These are phyloP conservation scores for Drosophila leonis DNA, from an alignment of 2,888 invertebrate species.

Conservation along the genomic window DNA sequence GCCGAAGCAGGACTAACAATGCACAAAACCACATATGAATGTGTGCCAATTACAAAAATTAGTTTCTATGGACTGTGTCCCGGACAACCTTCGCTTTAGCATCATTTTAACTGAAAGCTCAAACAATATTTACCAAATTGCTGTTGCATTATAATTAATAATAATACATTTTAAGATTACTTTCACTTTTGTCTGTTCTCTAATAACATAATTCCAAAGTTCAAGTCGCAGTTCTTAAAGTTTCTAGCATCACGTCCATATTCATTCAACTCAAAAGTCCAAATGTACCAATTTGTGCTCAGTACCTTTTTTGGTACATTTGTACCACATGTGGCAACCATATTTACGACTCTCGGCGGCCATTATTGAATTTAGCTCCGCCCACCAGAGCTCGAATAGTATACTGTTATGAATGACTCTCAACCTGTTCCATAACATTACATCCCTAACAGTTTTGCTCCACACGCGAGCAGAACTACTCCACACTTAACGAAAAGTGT, in stretches of 20 bases:
- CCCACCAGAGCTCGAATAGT: slow-evolving; percentile 24
- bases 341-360: slow-evolving; percentile 46
- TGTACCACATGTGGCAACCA: not conserved
- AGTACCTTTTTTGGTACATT: slow-evolving; percentile 3
- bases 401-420: slow-evolving; percentile 33
- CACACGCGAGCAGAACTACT: slow-evolving; percentile 27
- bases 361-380: slow-evolving; percentile 66
- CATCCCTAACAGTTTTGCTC: slow-evolving; percentile 27
- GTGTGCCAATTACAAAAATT: too few species aligned
- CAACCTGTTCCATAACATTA: slow-evolving; percentile 3
- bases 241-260: not conserved
- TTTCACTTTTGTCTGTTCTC: not conserved
- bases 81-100: too few species aligned
- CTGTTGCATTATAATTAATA: not conserved
- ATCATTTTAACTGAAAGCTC: too few species aligned
- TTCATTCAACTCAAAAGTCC: too few species aligned
- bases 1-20: too few species aligned
- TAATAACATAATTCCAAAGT: too few species aligned
- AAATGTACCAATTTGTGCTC: not conserved
- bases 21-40: too few species aligned
- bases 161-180: not conserved
- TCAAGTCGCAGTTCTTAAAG: too few species aligned
- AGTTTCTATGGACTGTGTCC: too few species aligned
- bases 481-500: slow-evolving; percentile 39
- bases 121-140: not conserved